phyloP scores from a whole-genome alignment of 2,113 vertebrate species.

The Calonectris borealis region DNA sequence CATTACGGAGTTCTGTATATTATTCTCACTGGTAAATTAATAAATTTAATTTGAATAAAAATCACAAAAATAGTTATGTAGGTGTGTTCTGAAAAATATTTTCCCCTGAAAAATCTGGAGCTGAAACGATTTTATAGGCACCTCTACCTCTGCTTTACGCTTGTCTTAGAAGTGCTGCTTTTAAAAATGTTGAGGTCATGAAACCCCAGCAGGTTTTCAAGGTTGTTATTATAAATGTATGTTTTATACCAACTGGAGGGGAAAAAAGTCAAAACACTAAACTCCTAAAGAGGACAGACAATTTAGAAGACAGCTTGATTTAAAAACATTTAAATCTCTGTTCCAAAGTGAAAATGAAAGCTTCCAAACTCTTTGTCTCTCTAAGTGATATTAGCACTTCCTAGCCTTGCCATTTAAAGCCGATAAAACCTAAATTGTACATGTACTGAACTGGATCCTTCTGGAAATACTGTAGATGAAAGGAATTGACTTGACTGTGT shows the following conservation, averaged over 20 bases:
- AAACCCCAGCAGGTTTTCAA: neutral
- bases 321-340: neutral
- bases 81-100: neutral
- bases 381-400: neutral
- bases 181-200: neutral
- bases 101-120: neutral
- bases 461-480: neutral
- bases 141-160: neutral
- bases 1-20: neutral
- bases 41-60: neutral
- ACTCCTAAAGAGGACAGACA: neutral
- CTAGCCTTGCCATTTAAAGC: neutral
- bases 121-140: neutral
- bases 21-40: neutral
- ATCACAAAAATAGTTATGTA: neutral
- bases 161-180: neutral
- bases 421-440: neutral
- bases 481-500: neutral
- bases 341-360: neutral
- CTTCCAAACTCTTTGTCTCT: neutral
- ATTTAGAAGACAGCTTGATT: neutral
- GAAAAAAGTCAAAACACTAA: neutral
- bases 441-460: neutral
- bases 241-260: neutral
- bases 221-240: neutral